phyloP scores from a whole-genome alignment of 2,113 vertebrate genomes.

The Phrynosoma blainvillii region DNA sequence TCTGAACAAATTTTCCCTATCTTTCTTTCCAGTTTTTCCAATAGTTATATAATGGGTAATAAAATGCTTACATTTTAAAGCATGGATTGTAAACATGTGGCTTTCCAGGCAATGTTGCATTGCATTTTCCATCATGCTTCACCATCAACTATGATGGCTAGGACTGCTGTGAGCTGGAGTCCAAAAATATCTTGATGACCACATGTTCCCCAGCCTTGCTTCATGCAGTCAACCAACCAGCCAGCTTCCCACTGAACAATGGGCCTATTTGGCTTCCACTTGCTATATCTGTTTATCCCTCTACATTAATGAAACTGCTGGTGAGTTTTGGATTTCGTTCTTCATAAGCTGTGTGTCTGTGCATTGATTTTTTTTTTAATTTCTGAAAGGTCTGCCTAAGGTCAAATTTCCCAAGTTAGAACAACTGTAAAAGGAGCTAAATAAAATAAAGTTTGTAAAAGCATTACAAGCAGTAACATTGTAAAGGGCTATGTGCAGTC shows the following conservation, averaged over 20 bases:
- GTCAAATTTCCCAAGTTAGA: slow-evolving; percentile 5
- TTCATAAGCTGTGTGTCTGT: background rate
- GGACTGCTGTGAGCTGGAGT: too few species aligned
- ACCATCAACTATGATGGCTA: too few species aligned
- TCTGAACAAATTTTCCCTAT: background rate
- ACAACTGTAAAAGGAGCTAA: slow-evolving; percentile 32
- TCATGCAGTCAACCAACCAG: background rate
- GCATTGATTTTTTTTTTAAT: background rate
- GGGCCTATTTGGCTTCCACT: background rate
- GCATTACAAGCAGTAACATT: background rate
- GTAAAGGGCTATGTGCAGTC: background rate
- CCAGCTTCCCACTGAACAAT: background rate
- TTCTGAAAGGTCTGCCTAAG: slow-evolving; percentile 2
- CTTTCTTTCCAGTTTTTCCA: too few species aligned
- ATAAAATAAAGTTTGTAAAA: background rate
- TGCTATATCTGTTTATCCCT: background rate
- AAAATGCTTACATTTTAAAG: background rate
- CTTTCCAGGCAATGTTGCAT: too few species aligned
- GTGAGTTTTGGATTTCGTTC: background rate
- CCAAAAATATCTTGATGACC: too few species aligned
- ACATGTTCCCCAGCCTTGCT: background rate
- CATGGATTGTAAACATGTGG: too few species aligned
- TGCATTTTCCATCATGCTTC: too few species aligned
- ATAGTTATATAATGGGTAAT: background rate
- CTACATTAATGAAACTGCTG: background rate